Evolutionary conservation across 2,797 vertebrate species (phyloP).

Genomic region (Pipistrellus kuhlii): DNA sequence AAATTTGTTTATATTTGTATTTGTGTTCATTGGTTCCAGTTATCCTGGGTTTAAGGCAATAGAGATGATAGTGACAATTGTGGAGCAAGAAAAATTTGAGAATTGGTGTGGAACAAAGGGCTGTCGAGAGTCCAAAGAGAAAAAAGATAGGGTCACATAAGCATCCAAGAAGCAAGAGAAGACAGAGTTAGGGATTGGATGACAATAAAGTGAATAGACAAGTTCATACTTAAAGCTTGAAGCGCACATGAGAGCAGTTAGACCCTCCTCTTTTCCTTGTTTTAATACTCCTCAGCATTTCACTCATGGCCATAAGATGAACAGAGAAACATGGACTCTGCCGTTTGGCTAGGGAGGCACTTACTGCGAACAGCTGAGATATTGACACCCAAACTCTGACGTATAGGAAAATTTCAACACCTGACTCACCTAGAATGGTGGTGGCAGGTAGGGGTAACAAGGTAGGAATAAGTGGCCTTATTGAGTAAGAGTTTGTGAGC

Average conservation of each 20-base stretch:
- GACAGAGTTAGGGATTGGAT: not conserved
- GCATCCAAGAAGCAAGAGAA: not conserved
- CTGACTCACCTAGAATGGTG: not conserved
- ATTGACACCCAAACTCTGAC: not conserved
- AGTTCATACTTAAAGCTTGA: not conserved
- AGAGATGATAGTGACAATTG: not conserved
- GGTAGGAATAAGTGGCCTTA: not conserved
- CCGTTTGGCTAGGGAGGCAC: not conserved
- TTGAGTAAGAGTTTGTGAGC: not conserved
- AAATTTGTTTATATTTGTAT: not conserved
- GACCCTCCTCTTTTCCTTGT: not conserved
- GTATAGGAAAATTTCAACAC: not conserved
- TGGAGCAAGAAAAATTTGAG: not conserved
- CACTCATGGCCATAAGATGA: not conserved
- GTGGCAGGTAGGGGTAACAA: not conserved
- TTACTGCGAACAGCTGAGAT: constrained; percentile 29
- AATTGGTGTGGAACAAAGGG: not conserved
- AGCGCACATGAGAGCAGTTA: not conserved
- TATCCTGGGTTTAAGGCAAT: not conserved
- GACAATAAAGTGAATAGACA: not conserved
- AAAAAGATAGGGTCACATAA: not conserved
- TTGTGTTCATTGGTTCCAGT: not conserved
- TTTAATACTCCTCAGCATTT: not conserved
- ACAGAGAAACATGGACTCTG: constrained; percentile 21
- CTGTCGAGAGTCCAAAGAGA: not conserved